Conservation (phyloP, 2,797 vertebrate species). For the Neosalanx taihuensis region DNA sequence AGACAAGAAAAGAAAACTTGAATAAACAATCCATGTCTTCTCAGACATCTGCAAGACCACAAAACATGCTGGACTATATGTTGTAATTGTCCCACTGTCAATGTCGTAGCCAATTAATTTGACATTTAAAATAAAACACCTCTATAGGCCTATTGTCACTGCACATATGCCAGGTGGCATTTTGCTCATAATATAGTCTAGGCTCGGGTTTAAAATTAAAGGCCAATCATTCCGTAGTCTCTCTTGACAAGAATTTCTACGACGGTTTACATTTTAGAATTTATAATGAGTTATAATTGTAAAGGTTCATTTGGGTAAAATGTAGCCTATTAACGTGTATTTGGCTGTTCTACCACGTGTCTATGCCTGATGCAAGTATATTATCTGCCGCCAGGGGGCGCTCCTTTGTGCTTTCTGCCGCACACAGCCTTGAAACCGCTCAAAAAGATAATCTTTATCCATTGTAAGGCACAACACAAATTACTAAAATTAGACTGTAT, state of each 20-base stretch:
- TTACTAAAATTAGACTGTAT: too few species aligned
- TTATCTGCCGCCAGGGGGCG: constrained; percentile 53
- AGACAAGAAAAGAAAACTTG: constrained; percentile 39
- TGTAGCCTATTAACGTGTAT: constrained; percentile 44
- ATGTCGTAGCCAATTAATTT: too few species aligned
- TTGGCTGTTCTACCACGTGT: constrained; percentile 31
- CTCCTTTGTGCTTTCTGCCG: constrained; percentile 61
- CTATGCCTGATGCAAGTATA: constrained; percentile 25
- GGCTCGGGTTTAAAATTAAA: too few species aligned
- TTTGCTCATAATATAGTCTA: too few species aligned
- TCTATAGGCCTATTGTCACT: constrained; percentile 1
- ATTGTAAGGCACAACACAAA: too few species aligned
- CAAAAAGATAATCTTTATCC: background rate
- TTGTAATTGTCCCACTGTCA: background rate
- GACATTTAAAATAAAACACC: background rate
- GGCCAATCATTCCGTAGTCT: too few species aligned
- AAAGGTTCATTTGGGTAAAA: too few species aligned
- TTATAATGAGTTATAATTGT: too few species aligned
- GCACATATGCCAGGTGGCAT: too few species aligned
- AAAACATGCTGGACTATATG: background rate
- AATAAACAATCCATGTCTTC: constrained; percentile 25
- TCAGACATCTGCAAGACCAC: constrained; percentile 22
- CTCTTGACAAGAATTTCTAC: too few species aligned
- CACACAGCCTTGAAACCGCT: background rate
- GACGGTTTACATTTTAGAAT: too few species aligned